A percentile compares a stretch with the other conserved stretches of the same genome.
phyloP scores from a whole-genome alignment of 2,888 invertebrate genomes.

The Merodon equestris region DNA sequence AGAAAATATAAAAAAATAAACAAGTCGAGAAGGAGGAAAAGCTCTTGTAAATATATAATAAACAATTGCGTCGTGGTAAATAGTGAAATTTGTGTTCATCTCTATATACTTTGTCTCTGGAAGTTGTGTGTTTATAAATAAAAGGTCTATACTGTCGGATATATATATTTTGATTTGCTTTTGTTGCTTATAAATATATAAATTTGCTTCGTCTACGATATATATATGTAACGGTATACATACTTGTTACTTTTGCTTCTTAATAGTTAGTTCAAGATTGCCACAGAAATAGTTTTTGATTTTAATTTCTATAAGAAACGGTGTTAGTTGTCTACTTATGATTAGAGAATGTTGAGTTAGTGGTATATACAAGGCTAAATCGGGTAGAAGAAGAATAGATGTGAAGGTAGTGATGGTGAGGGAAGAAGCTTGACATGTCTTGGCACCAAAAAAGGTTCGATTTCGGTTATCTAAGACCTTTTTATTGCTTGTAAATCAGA shows the following conservation, averaged over 20 bases:
- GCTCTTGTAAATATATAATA: not conserved
- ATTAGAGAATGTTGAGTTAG: too few relatives aligned
- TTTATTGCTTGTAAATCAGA: conserved; percentile 11
- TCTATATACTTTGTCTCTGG: conserved; percentile 6
- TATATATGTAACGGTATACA: conserved; percentile 6
- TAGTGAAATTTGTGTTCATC: conserved; percentile 36
- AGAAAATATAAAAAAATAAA: conserved; percentile 11
- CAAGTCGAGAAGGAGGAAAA: conserved; percentile 14
- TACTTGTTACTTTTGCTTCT: conserved; percentile 41
- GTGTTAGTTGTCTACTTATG: too few relatives aligned
- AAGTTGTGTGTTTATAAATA: conserved; percentile 49
- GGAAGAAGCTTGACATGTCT: too few relatives aligned
- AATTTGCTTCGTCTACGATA: conserved; percentile 41
- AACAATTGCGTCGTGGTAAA: conserved; percentile 18
- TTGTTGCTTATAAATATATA: conserved; percentile 61
- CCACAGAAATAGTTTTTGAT: conserved; percentile 50
- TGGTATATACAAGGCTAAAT: too few relatives aligned
- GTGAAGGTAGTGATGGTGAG: too few relatives aligned
- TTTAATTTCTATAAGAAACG: not conserved
- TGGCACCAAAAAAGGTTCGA: too few relatives aligned
- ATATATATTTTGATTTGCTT: conserved; percentile 38
- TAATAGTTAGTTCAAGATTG: conserved; percentile 69
- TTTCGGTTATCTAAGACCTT: not conserved
- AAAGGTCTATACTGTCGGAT: conserved; percentile 14
- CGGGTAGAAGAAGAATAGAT: too few relatives aligned